Percentiles rank a stretch among this genome's conserved stretches.
phyloP scores from a whole-genome alignment of 2,113 vertebrate species.

The Salvator merianae region DNA sequence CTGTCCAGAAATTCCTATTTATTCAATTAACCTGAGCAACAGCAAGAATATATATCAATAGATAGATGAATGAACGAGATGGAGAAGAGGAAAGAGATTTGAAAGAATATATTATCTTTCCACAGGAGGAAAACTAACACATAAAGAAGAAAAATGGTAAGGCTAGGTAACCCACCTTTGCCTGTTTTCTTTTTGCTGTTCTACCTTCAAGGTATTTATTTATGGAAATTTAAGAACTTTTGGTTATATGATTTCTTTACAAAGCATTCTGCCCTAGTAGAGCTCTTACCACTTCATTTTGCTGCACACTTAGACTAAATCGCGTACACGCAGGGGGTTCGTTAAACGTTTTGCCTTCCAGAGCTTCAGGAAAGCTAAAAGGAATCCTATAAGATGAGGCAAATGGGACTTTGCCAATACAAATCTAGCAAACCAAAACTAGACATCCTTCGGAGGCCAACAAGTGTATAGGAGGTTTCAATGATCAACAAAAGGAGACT shows the following conservation, averaged over 20 bases:
- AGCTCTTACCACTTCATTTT: not conserved
- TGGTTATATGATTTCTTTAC: no score
- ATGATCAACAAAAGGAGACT: conserved; percentile 50
- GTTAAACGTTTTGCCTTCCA: not conserved
- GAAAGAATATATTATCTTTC: no score
- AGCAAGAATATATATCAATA: no score
- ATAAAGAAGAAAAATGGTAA: no score
- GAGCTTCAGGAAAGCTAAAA: not conserved
- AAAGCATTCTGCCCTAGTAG: not conserved
- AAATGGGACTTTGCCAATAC: not conserved
- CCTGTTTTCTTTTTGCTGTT: not conserved
- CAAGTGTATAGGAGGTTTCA: conserved; percentile 17
- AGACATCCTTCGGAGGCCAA: conserved; percentile 4
- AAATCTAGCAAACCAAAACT: conserved; percentile 1
- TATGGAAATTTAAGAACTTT: no score
- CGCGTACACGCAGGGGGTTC: not conserved
- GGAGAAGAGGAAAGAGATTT: no score
- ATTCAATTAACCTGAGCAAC: no score
- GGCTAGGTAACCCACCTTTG: no score
- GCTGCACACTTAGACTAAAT: not conserved
- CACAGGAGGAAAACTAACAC: no score
- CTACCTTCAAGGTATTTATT: not conserved
- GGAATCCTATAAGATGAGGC: conserved; percentile 1
- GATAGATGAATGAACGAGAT: no score
- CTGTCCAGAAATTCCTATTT: no score